These are phyloP conservation scores for Drosophila pectinifera DNA, from an alignment of 1,140 invertebrate genomes.

Conservation along the genomic window DNA sequence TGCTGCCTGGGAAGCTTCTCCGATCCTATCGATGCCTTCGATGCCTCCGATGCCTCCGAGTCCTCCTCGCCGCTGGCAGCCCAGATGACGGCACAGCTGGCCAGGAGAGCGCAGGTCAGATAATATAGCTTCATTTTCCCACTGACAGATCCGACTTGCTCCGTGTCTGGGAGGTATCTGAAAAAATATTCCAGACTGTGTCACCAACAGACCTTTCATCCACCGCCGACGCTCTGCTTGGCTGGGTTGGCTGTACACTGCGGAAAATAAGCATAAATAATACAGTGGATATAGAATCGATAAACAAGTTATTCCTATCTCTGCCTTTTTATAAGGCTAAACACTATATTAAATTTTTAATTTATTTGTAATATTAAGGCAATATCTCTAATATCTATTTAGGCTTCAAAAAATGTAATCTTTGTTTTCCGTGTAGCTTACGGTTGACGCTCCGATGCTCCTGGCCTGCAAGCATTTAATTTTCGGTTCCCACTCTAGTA, in stretches of 20 bases:
- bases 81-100: conserved; percentile 25
- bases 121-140: conserved; percentile 55
- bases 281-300: neutral
- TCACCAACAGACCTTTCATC: conserved; percentile 16
- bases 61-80: conserved; percentile 36
- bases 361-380: neutral
- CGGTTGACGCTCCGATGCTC: conserved; percentile 51
- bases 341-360: rapidly evolving
- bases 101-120: conserved; percentile 30
- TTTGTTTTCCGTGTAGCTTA: conserved; percentile 17
- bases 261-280: neutral
- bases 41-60: neutral
- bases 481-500: conserved; percentile 22
- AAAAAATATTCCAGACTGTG: conserved; percentile 27
- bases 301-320: neutral
- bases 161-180: conserved; percentile 42
- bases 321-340: too few relatives aligned
- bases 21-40: too few relatives aligned
- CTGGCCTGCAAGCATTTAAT: conserved; percentile 55
- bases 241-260: conserved; percentile 6
- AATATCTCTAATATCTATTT: too few relatives aligned
- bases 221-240: neutral
- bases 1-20: conserved; percentile 17
- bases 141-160: conserved; percentile 26
- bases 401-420: neutral